Evolutionary conservation across 1,140 invertebrate species (phyloP).

Genomic region (Drosophila lowei): DNA sequence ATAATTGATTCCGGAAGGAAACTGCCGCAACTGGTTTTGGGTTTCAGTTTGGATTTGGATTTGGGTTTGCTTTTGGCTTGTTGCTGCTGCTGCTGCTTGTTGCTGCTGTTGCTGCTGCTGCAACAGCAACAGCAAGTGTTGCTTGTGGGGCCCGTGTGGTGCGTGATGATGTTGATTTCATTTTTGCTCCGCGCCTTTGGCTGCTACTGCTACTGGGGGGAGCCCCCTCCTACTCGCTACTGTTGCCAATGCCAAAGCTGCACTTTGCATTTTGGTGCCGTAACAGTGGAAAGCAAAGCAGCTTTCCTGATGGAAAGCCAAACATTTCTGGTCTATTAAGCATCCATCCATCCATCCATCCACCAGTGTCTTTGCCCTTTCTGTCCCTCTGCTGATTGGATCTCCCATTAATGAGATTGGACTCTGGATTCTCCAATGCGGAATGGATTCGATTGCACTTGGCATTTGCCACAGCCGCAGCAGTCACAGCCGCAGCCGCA

Average conservation of each 20-base stretch:
- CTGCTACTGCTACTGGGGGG: neutral
- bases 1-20: conserved; percentile 80
- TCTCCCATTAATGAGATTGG: neutral
- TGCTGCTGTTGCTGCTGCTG: neutral
- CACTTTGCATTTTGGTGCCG: conserved; percentile 58
- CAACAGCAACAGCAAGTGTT: neutral
- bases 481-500: conserved; percentile 10
- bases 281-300: conserved; percentile 55
- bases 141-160: neutral
- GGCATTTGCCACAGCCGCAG: conserved; percentile 6
- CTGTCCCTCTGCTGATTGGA: neutral
- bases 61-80: conserved; percentile 19
- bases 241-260: conserved; percentile 13
- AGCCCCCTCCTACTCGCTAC: neutral
- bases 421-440: neutral
- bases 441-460: conserved; percentile 24
- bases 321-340: conserved; percentile 49
- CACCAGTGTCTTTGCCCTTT: neutral
- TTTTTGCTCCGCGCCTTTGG: conserved; percentile 12
- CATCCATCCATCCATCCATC: neutral
- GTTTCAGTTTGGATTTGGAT: conserved; percentile 11
- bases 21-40: conserved; percentile 74
- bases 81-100: conserved; percentile 3
- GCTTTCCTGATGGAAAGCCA: conserved; percentile 35
- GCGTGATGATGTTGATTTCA: conserved; percentile 5